Conservation (phyloP, 2,888 invertebrate species). For the Invenusta paracnida region DNA sequence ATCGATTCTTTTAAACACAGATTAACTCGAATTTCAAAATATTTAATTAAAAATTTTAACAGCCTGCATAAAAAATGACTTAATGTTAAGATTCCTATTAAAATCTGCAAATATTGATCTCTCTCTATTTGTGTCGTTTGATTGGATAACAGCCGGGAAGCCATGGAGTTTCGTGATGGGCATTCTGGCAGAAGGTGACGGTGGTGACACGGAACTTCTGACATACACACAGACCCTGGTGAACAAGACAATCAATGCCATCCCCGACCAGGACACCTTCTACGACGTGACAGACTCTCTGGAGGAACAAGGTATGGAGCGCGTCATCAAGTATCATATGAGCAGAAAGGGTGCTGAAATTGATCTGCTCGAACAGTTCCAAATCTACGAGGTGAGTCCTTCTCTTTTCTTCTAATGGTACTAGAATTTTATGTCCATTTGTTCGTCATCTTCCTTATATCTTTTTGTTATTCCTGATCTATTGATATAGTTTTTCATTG, state of each 20-base stretch:
- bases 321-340: conserved; percentile 56
- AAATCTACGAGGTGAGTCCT: conserved; percentile 73
- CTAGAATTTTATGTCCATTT: no score
- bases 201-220: conserved; percentile 88
- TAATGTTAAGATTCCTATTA: no score
- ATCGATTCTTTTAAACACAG: no score
- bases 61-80: no score
- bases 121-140: no score
- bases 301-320: conserved; percentile 72
- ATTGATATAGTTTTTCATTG: no score
- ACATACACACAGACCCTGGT: conserved; percentile 92
- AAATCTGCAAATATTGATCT: no score
- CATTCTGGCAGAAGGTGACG: conserved; percentile 78
- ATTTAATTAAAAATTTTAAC: no score
- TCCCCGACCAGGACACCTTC: conserved; percentile 89
- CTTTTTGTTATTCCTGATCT: no score
- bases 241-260: conserved; percentile 80
- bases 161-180: conserved; percentile 77
- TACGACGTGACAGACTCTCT: conserved; percentile 92
- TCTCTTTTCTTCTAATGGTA: no score
- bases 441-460: no score
- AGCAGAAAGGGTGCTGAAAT: conserved; percentile 80
- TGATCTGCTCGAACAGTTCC: conserved; percentile 84
- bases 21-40: no score
- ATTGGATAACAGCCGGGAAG: conserved; percentile 65